Evolutionary conservation across 2,797 vertebrate species (phyloP), one percentile per base, ranked within the genome.

Genomic region (Sebastes taczanowskii): DNA sequence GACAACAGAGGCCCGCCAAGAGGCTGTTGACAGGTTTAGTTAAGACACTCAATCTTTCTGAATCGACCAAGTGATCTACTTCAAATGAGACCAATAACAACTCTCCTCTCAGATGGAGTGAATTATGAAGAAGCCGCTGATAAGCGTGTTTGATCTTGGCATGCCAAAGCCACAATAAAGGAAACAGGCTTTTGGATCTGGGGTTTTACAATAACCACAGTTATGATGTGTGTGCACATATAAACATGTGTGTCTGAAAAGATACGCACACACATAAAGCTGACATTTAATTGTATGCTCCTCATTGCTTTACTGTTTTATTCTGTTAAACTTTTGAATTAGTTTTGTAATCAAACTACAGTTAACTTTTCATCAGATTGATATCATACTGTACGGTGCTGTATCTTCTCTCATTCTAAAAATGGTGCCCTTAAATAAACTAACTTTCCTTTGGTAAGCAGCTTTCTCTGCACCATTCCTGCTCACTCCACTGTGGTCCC

Each of bases 111-210:
- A 89, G 71, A 91, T 85, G 88, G 87, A 78, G 60, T 71, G 81
- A 91, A 62, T 92, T 86, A 90, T 46, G 74, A 88, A 68, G 74
- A 84, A 78, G 83, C 77, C 23, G 64, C 78, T 82, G 90, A 94
- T 93, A 86, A 88, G 84, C 75, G 42, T 58, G 84, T 92, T 92
- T 90, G 87, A 92, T 91, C 80, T 87, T 6, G 65, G 35, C 61
- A 67, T 86, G 89, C 87, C 53, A 53, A 90, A 91, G 75, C 89
- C 88, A 91, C 92, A 92, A 88, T 70, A 91, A 90, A 88, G 86
- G 83, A 89, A 84, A 87, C 85, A 74, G 66, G 81, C 78, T 78
- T 89, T 81, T 71, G 72, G 74, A 71, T 70, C 82, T 14, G 72
- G 49, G 69, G 74, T 76, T 86, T 32, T 34, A 68, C 71, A 77